Evolutionary conservation across 2,797 vertebrate genomes (phyloP).

Genomic region (Chloroceryle amazona): DNA sequence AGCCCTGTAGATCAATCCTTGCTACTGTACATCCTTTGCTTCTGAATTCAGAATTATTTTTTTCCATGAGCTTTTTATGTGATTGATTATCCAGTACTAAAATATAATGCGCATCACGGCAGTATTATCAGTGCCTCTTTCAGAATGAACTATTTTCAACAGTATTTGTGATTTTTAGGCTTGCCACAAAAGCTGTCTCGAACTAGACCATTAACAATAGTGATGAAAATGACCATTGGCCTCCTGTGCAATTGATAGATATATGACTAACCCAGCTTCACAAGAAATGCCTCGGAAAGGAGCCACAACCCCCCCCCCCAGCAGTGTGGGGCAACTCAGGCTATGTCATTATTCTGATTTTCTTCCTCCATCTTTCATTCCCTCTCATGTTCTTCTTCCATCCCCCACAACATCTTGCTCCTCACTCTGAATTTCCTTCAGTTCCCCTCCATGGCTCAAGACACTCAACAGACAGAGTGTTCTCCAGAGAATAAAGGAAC

Average conservation of each 20-base stretch:
- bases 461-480: not conserved
- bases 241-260: not conserved
- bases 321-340: not conserved
- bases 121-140: not conserved
- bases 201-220: not conserved
- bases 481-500: rapidly evolving
- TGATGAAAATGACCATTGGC: not conserved
- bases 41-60: not conserved
- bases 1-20: not conserved
- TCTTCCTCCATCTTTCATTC: not conserved
- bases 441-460: not conserved
- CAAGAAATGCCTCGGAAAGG: not conserved
- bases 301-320: not conserved
- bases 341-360: not conserved
- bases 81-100: not conserved
- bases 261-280: not conserved
- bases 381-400: not conserved
- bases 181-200: not conserved
- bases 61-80: not conserved
- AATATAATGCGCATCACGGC: not conserved
- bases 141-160: not conserved
- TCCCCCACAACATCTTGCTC: rapidly evolving
- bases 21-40: rapidly evolving
- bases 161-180: not conserved
- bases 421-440: not conserved